These are phyloP conservation scores for Thecophora atra DNA, from an alignment of 2,888 invertebrate species.

Conservation along the genomic window DNA sequence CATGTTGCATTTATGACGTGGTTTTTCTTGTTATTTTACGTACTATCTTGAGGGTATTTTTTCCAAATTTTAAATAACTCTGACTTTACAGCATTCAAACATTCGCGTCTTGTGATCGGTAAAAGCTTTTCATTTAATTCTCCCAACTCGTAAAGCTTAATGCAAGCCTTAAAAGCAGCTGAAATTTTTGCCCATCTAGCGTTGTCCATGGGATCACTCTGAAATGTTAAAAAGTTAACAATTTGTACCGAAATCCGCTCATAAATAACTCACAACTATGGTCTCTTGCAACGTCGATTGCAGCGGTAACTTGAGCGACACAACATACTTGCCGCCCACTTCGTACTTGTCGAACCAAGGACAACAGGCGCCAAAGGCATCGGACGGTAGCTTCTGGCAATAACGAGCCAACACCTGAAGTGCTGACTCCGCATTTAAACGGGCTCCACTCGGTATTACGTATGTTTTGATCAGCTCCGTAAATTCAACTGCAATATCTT, in stretches of 20 bases:
- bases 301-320: conserved; percentile 77
- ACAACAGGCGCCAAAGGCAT: conserved; percentile 75
- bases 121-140: conserved; percentile 79
- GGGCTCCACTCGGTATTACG: conserved; percentile 52
- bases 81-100: conserved; percentile 57
- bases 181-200: conserved; percentile 80
- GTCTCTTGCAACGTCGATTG: conserved; percentile 78
- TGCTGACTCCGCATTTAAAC: conserved; percentile 50
- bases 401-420: conserved; percentile 77
- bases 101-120: conserved; percentile 68
- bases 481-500: conserved; percentile 70
- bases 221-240: conserved; percentile 42
- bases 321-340: conserved; percentile 35
- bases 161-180: conserved; percentile 82
- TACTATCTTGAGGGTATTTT: conserved; percentile 54
- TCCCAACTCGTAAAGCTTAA: conserved; percentile 73
- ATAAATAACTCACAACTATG: conserved; percentile 70
- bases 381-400: conserved; percentile 79
- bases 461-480: conserved; percentile 60
- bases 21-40: conserved; percentile 30
- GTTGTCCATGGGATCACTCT: conserved; percentile 71
- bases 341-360: conserved; percentile 63
- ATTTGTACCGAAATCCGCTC: not conserved
- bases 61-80: conserved; percentile 75
- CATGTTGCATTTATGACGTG: too few species aligned